Conservation (phyloP, 1,140 invertebrate species). For the Drosophila kohkoa region DNA sequence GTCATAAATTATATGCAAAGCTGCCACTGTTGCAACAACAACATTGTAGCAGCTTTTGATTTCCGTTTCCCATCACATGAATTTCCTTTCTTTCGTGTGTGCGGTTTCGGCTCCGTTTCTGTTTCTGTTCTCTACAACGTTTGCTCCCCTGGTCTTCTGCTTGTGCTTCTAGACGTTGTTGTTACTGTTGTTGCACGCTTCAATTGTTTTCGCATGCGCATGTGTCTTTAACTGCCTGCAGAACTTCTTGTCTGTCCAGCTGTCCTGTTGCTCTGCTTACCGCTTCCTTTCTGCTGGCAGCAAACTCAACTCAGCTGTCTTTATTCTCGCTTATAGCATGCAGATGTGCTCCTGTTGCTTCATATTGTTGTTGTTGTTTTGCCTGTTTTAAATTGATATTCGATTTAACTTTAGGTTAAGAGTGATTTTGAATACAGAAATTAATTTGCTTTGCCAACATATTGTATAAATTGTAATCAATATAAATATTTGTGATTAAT, state of each 20-base stretch:
- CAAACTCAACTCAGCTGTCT: slow-evolving; percentile 45
- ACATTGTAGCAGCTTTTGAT: slow-evolving; percentile 80
- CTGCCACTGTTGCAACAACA: slow-evolving; percentile 37
- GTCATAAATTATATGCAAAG: slow-evolving; percentile 81
- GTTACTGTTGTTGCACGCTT: slow-evolving; percentile 70
- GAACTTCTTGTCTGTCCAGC: slow-evolving; percentile 27
- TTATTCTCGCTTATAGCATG: background rate
- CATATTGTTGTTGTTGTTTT: slow-evolving; percentile 5
- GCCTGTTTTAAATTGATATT: background rate
- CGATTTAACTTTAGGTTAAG: too few species aligned
- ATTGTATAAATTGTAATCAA: too few species aligned
- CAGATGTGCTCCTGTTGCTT: background rate
- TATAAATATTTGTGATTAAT: too few species aligned
- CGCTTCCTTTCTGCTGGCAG: slow-evolving; percentile 44
- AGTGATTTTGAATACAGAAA: too few species aligned
- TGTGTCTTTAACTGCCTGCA: slow-evolving; percentile 47
- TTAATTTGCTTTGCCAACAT: too few species aligned
- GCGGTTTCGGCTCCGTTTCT: slow-evolving; percentile 57
- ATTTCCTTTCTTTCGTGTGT: slow-evolving; percentile 72
- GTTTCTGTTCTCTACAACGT: slow-evolving; percentile 65
- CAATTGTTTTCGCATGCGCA: slow-evolving; percentile 80
- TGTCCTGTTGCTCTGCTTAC: slow-evolving; percentile 9
- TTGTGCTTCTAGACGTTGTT: slow-evolving; percentile 18
- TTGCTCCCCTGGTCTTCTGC: slow-evolving; percentile 35
- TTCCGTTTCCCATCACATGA: slow-evolving; percentile 82